Evolutionary conservation across 2,113 vertebrate species (phyloP).

Genomic region (Equus quagga): DNA sequence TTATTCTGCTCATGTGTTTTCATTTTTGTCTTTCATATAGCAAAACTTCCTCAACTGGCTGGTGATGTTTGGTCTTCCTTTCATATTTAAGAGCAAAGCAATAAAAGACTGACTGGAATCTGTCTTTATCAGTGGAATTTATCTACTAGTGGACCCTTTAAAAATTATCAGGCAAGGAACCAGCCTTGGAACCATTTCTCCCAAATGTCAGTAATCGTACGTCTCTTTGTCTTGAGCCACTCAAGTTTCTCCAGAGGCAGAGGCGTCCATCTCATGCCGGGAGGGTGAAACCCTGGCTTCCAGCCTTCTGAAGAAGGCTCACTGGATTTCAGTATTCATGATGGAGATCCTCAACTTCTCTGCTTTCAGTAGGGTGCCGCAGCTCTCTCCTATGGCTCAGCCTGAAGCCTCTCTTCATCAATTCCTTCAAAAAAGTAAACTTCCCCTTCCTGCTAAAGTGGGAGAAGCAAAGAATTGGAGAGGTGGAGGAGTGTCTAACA

Average conservation of each 20-base stretch:
- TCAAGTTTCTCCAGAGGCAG: not conserved
- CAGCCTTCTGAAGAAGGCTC: not conserved
- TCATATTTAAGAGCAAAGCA: conserved; percentile 19
- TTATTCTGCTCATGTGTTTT: not conserved
- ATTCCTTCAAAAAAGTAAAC: not conserved
- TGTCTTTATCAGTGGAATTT: not conserved
- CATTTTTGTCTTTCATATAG: conserved; percentile 12
- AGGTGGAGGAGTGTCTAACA: not conserved
- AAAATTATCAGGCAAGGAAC: not conserved
- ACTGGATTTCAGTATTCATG: not conserved
- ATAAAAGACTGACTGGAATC: not conserved
- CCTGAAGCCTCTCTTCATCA: not conserved
- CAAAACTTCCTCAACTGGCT: not conserved
- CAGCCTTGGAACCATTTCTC: not conserved
- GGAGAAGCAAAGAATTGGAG: not conserved
- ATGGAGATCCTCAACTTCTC: not conserved
- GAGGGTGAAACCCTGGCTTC: not conserved
- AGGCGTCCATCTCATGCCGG: not conserved
- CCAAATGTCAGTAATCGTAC: too few species aligned
- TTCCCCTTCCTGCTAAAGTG: not conserved
- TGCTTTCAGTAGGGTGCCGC: not conserved
- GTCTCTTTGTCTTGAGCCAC: not conserved
- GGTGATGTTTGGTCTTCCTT: not conserved
- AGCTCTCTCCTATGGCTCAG: not conserved
- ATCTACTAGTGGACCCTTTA: not conserved